Percentiles rank a stretch among this genome's conserved stretches.
phyloP scores from a whole-genome alignment of 2,113 vertebrate species.

The Spilogale gracilis region DNA sequence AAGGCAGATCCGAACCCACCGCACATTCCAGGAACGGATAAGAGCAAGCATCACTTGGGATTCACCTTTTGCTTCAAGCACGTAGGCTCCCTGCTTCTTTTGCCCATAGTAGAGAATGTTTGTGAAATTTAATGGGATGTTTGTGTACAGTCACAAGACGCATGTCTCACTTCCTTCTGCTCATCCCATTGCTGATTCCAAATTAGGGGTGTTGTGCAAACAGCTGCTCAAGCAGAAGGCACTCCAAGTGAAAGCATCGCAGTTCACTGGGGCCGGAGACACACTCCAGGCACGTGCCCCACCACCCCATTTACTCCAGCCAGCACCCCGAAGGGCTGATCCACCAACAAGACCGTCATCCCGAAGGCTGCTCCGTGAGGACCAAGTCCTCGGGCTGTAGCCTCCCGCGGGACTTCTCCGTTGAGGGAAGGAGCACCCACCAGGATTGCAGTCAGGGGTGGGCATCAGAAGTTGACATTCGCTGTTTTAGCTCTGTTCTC shows the following conservation, averaged over 20 bases:
- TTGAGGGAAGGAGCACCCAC: neutral
- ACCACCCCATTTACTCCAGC: neutral
- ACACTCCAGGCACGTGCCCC: neutral
- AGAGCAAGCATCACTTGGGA: neutral
- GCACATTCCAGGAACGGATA: neutral
- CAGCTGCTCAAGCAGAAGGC: neutral
- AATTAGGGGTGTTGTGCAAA: neutral
- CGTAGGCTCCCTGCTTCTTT: neutral
- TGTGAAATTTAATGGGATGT: neutral
- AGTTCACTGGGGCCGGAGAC: neutral
- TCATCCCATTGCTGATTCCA: neutral
- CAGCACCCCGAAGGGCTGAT: neutral
- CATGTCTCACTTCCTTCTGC: neutral
- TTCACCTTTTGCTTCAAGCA: neutral
- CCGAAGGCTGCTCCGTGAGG: neutral
- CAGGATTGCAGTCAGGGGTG: neutral
- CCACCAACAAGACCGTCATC: neutral
- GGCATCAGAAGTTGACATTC: neutral
- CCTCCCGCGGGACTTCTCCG: neutral
- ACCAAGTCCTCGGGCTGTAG: neutral
- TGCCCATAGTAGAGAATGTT: neutral
- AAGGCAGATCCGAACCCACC: neutral
- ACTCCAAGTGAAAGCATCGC: neutral
- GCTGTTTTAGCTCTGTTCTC: neutral
- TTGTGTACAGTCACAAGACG: neutral